Evolutionary conservation across 2,888 invertebrate species (phyloP).

Genomic region (Calliphora vomitoria): DNA sequence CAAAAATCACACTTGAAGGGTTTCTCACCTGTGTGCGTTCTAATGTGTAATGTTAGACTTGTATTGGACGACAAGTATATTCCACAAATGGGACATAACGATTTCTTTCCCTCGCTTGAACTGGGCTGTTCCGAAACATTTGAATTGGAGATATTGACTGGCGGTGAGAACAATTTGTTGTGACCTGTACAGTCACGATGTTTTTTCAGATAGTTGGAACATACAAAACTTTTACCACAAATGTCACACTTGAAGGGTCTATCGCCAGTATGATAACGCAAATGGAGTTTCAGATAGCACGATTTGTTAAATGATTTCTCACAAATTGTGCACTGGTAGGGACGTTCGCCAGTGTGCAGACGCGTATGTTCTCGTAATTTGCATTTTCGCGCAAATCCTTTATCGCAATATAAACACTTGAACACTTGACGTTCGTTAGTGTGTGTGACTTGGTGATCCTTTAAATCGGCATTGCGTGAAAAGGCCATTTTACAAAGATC

Average conservation of each 20-base stretch:
- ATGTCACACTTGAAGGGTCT: constrained; percentile 77
- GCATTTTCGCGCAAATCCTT: constrained; percentile 87
- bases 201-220: constrained; percentile 88
- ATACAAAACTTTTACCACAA: constrained; percentile 85
- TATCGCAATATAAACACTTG: constrained; percentile 80
- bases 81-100: constrained; percentile 2
- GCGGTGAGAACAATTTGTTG: too few relatives aligned
- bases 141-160: too few relatives aligned
- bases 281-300: constrained; percentile 89
- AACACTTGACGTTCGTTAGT: constrained; percentile 88
- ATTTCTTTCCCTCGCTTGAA: constrained; percentile 55
- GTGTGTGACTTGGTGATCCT: constrained; percentile 87
- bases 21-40: constrained; percentile 88
- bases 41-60: constrained; percentile 88
- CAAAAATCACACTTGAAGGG: constrained; percentile 88
- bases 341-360: constrained; percentile 85
- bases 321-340: constrained; percentile 87
- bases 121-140: background rate
- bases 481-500: constrained; percentile 88
- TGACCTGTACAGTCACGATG: too few relatives aligned
- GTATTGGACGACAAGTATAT: constrained; percentile 85
- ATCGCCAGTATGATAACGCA: constrained; percentile 88
- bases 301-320: constrained; percentile 88
- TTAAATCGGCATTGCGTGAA: constrained; percentile 87
- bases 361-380: constrained; percentile 83